phyloP scores from a whole-genome alignment of 2,113 vertebrate species.

The Platysternon megacephalum region DNA sequence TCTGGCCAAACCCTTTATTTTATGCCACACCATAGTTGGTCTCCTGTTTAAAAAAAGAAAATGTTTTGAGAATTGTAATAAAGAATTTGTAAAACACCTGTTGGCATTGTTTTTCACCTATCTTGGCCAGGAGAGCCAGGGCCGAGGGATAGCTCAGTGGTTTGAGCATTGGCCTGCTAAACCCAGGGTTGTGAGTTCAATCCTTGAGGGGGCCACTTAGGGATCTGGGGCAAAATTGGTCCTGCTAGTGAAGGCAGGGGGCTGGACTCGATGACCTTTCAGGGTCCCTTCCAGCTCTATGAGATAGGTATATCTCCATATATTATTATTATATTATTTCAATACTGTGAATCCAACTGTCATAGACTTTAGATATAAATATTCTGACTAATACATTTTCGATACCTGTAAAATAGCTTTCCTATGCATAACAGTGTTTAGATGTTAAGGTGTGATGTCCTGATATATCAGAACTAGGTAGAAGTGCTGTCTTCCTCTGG shows the following conservation, averaged over 20 bases:
- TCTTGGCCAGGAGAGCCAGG: neutral
- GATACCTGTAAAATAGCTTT: conserved; percentile 10
- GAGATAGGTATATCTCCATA: too few relatives aligned
- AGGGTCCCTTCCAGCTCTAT: too few relatives aligned
- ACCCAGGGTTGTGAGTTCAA: too few relatives aligned
- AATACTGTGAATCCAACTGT: neutral
- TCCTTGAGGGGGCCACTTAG: too few relatives aligned
- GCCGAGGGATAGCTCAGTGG: too few relatives aligned
- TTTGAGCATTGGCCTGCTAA: too few relatives aligned
- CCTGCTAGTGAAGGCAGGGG: too few relatives aligned
- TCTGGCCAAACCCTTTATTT: conserved; percentile 5
- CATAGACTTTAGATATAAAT: neutral
- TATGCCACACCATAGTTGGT: conserved; percentile 1
- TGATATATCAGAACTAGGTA: neutral
- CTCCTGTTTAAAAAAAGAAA: neutral
- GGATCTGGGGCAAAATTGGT: too few relatives aligned
- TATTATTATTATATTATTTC: too few relatives aligned
- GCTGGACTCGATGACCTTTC: too few relatives aligned
- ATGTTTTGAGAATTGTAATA: neutral
- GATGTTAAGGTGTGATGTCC: conserved; percentile 44
- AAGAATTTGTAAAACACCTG: neutral
- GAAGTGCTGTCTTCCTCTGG: conserved; percentile 26
- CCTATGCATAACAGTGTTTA: neutral
- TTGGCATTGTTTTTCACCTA: neutral
- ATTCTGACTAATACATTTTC: neutral